Evolutionary conservation across 2,797 vertebrate species (phyloP).

Genomic region (Myotis daubentonii): DNA sequence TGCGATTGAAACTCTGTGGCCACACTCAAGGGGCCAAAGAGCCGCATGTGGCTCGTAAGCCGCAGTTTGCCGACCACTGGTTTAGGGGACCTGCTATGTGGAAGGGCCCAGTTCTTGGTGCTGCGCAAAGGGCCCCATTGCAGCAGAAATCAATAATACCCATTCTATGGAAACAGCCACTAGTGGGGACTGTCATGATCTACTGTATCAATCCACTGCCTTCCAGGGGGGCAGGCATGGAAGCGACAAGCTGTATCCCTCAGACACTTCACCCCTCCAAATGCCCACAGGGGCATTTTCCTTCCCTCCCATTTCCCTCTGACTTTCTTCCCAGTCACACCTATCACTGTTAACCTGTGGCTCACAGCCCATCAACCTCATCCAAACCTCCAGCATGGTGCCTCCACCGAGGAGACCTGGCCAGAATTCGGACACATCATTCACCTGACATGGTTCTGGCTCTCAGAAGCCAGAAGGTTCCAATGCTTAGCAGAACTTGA

Average conservation of each 20-base stretch:
- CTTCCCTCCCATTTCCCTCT: background rate
- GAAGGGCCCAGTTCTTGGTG: background rate
- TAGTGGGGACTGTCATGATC: background rate
- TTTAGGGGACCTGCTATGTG: background rate
- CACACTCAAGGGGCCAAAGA: too few relatives aligned
- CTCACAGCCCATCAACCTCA: background rate
- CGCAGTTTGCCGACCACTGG: too few relatives aligned
- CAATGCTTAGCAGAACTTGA: accelerated
- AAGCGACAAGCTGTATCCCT: background rate
- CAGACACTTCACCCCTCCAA: background rate
- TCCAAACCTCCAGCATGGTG: background rate
- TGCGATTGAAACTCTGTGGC: too few relatives aligned
- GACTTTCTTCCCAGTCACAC: background rate
- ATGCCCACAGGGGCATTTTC: background rate
- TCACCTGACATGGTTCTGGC: background rate
- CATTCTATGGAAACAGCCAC: accelerated
- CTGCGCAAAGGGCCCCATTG: background rate
- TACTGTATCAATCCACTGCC: background rate
- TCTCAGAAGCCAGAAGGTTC: background rate
- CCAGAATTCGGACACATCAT: background rate
- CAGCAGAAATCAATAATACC: accelerated
- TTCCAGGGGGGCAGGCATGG: too few relatives aligned
- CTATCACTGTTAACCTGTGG: background rate
- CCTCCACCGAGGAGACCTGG: accelerated
- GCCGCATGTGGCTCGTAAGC: too few relatives aligned